A percentile compares a stretch with the other conserved stretches of the same genome.
phyloP scores from a whole-genome alignment of 2,888 invertebrate genomes.

The Eristalinus aeneus region DNA sequence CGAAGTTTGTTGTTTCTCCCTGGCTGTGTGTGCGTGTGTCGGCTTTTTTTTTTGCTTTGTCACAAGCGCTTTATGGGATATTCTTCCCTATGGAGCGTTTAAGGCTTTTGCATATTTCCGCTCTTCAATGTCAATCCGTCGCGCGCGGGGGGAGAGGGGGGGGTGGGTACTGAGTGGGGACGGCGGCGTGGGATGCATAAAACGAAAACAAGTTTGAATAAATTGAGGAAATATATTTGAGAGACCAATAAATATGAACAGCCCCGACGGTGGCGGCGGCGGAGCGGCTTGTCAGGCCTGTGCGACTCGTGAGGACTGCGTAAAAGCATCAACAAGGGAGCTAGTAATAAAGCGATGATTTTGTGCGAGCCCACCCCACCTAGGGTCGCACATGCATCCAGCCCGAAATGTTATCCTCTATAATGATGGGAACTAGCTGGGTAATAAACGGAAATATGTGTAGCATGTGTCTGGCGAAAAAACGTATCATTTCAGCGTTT shows the following conservation, averaged over 20 bases:
- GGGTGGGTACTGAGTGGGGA: not conserved
- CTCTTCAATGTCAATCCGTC: not conserved
- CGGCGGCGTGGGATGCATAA: not conserved
- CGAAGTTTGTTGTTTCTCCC: not conserved
- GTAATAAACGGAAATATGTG: not conserved
- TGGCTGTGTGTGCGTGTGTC: not conserved
- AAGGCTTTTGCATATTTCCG: conserved; percentile 13
- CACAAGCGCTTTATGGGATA: conserved; percentile 35
- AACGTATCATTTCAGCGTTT: not conserved
- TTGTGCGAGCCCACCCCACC: not conserved
- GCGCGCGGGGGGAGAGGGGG: not conserved
- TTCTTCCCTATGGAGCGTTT: conserved; percentile 52
- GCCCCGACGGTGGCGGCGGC: not conserved
- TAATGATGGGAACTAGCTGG: not conserved
- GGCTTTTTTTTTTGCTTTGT: conserved; percentile 3
- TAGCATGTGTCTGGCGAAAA: not conserved
- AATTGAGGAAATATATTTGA: not conserved
- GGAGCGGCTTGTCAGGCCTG: too few relatives aligned
- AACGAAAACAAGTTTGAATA: not conserved
- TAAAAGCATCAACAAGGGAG: not conserved
- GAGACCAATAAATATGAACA: not conserved
- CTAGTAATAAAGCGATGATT: not conserved
- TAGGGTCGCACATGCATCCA: not conserved
- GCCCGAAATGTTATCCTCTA: not conserved
- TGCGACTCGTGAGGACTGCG: not conserved